Evolutionary conservation across 2,888 invertebrate species (phyloP), one percentile per base, ranked within the genome.

Genomic region (Thelaira solivaga): DNA sequence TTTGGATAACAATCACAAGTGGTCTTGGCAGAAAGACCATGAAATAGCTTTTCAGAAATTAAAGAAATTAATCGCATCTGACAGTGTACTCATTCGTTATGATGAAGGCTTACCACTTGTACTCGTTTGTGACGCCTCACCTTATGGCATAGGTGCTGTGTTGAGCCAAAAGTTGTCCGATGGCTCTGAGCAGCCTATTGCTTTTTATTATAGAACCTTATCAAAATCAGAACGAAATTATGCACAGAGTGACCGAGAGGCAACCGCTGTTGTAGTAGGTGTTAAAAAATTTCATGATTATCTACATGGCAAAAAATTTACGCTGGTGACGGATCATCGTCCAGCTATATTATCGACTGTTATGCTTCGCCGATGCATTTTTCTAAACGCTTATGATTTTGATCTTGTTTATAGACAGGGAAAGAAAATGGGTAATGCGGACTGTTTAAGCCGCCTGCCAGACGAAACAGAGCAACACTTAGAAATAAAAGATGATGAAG

Each of bases 271-370:
- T 8, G 34, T 77, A 13, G 31, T 36, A 11, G 74, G 72, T 4
- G 68, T 80, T 0, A 81, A 74, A n/a, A 81, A 78, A 55, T 79
- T 81, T 61, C 69, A 80, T 8, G 67, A 81, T 31, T 81, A 71
- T 68, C 10, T 77, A 5, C 55, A 76, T 13, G 80, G 76, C 3
- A 61, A 74, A 29, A 69, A 55, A 24, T 81, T 80, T 64, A 57
- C 41, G 7, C 51, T 61, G 10, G 31, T 74, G 24, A 72, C 72
- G 8, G 72, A 75, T 34, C 72, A 75, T 36, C 72, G 55, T 13
- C 74, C 71, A 4, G n/a, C 41, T 6, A 45, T 71, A 2, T 71
- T 76, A n/a, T 71, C 71, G 6, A 51, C 43, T 13, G 47, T 51
- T 16, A 72, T 72, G 67, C 61, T 65, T 13, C 45, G 67, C 20